Evolutionary conservation across 1,140 invertebrate genomes (phyloP).

Genomic region (Penaeus chinensis): DNA sequence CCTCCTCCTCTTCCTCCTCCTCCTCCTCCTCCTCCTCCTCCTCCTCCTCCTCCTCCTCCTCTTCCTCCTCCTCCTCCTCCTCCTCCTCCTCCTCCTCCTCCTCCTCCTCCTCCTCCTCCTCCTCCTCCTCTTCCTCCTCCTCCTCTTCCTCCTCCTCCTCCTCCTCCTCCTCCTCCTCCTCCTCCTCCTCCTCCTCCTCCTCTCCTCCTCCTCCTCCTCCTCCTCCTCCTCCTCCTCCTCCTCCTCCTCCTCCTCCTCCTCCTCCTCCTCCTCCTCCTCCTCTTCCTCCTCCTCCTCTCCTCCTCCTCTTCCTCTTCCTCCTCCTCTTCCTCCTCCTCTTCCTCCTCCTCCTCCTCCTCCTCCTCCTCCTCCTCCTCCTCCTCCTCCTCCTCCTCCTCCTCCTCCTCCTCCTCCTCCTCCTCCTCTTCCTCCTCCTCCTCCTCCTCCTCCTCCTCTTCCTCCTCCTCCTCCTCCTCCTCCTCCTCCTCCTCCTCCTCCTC

Average conservation of each 20-base stretch:
- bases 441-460: background rate
- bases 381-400: background rate
- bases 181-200: background rate
- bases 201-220: background rate
- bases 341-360: background rate
- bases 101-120: background rate
- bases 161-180: background rate
- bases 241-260: background rate
- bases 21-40: too few species aligned
- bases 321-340: background rate
- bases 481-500: background rate
- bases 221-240: background rate
- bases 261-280: background rate
- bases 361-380: background rate
- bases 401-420: background rate
- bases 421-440: background rate
- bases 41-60: too few species aligned
- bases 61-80: background rate
- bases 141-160: background rate
- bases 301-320: background rate
- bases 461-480: background rate
- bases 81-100: background rate
- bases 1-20: background rate
- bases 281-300: background rate
- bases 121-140: background rate